Evolutionary conservation across 2,113 vertebrate genomes (phyloP), one percentile per base, ranked within the genome.

Genomic region (Plectropomus leopardus): DNA sequence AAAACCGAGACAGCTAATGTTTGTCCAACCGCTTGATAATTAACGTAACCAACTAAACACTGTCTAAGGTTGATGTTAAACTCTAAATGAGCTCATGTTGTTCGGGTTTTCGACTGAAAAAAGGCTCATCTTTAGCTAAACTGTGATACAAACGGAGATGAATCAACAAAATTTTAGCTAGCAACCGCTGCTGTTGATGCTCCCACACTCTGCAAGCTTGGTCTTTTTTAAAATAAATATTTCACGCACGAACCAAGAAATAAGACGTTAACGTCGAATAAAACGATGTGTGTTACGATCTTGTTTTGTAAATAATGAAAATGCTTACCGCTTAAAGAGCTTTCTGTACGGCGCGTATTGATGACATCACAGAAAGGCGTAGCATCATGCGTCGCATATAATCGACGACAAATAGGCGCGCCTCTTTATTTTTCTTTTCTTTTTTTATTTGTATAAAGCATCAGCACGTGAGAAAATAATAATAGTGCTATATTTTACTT

Each of bases 231-330:
- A 58, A 50, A 44, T 42, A n/a, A n/a, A 14, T 24, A 6, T 53
- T 11, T 2, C 4, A 15, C 1, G 55, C 1, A 11, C 0, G 0
- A 4, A 15, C 5, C 17, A 6, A 54, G n/a, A 3, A 26, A 21
- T 0, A 24, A 24, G 0, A 34, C 2, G 2, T 1, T 16, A 13
- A 11, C 1, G n/a, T 28, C n/a, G n/a, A 28, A 3, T n/a, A 30
- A 7, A 14, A 47, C n/a, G 0, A 9, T 3, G 10, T 16, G 0
- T 0, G 4, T 1, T 47, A 0, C 24, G 5, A 5, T 30, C 1
- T 60, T 1, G 24, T 7, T 30, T 54, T 2, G 9, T 11, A 13
- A 21, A 53, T 23, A 17, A 1, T 3, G 0, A 23, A n/a, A 47
- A 17, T 1, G 6, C 84, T 71, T 40, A 83, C 84, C 76, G 26